These are phyloP conservation scores for Sarcophaga variegata DNA, from an alignment of 2,888 invertebrate genomes.

Conservation along the genomic window DNA sequence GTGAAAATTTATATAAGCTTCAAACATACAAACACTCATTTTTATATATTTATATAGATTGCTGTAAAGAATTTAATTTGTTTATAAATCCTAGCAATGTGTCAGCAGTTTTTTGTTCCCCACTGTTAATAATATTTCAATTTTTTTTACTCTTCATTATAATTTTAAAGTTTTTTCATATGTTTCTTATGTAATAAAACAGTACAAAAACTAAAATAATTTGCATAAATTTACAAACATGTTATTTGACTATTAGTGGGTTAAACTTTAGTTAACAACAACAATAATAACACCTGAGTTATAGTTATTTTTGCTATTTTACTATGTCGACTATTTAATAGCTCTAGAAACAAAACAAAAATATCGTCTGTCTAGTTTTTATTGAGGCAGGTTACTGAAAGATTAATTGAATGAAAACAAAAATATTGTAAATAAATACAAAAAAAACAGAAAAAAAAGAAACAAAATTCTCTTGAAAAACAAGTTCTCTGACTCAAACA, in stretches of 20 bases:
- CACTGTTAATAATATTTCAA: background rate
- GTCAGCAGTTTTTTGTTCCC: too few relatives aligned
- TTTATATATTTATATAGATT: too few relatives aligned
- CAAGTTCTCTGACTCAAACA: slow-evolving; percentile 27
- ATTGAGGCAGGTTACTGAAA: slow-evolving; percentile 48
- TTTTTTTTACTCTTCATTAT: background rate
- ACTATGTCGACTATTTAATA: slow-evolving; percentile 11
- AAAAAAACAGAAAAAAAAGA: slow-evolving; percentile 12
- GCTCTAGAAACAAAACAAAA: background rate
- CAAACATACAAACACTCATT: too few relatives aligned
- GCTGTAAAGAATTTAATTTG: too few relatives aligned
- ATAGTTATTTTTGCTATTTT: slow-evolving; percentile 30
- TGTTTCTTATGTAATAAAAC: background rate
- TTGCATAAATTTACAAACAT: slow-evolving; percentile 43
- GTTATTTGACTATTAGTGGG: slow-evolving; percentile 44
- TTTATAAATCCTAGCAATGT: too few relatives aligned
- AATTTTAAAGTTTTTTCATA: background rate
- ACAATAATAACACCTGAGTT: slow-evolving; percentile 38
- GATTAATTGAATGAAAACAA: background rate
- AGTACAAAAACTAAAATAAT: background rate
- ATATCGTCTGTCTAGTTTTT: slow-evolving; percentile 25
- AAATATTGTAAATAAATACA: slow-evolving; percentile 9
- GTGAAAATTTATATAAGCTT: too few relatives aligned
- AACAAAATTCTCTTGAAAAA: slow-evolving; percentile 45
- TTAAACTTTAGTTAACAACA: slow-evolving; percentile 49